These are phyloP conservation scores for Camelus bactrianus DNA, from an alignment of 2,113 vertebrate species.

Conservation along the genomic window DNA sequence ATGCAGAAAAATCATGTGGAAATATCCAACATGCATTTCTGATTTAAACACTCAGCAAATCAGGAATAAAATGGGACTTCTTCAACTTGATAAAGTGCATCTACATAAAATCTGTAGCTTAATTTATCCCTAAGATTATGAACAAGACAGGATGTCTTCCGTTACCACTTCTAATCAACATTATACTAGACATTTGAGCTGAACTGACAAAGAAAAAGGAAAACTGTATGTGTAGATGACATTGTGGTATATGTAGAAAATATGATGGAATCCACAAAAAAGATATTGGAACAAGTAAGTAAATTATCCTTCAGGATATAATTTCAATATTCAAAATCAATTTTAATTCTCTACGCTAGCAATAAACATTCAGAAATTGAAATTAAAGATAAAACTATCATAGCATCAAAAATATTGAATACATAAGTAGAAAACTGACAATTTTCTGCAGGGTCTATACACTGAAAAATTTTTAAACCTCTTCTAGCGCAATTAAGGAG, in stretches of 20 bases:
- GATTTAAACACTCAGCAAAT: background rate
- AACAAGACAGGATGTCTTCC: background rate
- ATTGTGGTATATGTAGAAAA: background rate
- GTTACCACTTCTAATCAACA: background rate
- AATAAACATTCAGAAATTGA: background rate
- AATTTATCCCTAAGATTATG: background rate
- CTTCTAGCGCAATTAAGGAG: background rate
- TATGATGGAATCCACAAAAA: background rate
- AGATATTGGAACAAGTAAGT: background rate
- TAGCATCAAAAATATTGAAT: background rate
- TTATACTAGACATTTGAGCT: background rate
- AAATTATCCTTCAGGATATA: background rate
- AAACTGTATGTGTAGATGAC: background rate
- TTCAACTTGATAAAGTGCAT: background rate
- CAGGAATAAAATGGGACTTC: background rate
- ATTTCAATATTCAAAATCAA: background rate
- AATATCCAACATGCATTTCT: background rate
- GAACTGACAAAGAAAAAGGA: background rate
- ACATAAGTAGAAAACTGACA: background rate
- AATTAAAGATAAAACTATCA: background rate
- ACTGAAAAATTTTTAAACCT: background rate
- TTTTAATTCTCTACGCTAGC: background rate
- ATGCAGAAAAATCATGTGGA: background rate
- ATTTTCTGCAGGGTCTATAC: background rate
- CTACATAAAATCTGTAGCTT: background rate